Percentiles rank a stretch among this genome's conserved stretches.
These are phyloP conservation scores for Tubiluchus corallicola DNA, from an alignment of 2,888 invertebrate genomes.

Conservation along the genomic window DNA sequence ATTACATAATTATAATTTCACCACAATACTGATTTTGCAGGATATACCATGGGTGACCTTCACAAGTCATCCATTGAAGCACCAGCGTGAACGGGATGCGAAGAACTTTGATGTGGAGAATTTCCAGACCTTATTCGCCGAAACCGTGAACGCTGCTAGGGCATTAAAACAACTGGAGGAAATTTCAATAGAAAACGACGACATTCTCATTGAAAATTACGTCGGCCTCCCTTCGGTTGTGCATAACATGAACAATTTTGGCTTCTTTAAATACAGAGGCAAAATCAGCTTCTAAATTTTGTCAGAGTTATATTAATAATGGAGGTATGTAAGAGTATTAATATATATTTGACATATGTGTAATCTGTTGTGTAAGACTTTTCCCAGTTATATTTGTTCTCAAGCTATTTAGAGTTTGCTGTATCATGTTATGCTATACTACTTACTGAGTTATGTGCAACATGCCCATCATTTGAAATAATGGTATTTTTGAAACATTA, in stretches of 20 bases:
- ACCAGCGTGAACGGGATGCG: conserved; percentile 25
- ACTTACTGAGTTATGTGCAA: too few species aligned
- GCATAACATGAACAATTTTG: conserved; percentile 60
- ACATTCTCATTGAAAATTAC: conserved; percentile 59
- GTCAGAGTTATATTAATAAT: too few species aligned
- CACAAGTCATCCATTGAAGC: conserved; percentile 52
- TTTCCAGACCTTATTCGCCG: conserved; percentile 26
- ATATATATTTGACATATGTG: too few species aligned
- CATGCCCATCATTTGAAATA: too few species aligned
- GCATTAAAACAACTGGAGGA: neutral
- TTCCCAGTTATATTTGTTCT: too few species aligned
- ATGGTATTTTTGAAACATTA: too few species aligned
- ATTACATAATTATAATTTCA: too few species aligned
- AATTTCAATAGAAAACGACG: conserved; percentile 38
- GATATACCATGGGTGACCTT: conserved; percentile 59
- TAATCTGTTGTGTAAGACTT: too few species aligned
- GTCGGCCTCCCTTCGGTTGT: conserved; percentile 55
- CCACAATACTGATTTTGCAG: too few species aligned
- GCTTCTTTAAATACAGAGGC: conserved; percentile 68
- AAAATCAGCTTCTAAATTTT: conserved; percentile 63
- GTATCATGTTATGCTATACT: too few species aligned
- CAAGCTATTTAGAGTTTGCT: too few species aligned
- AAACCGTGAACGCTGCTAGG: conserved; percentile 14
- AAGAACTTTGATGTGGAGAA: conserved; percentile 31
- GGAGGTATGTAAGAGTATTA: too few species aligned